Conservation (phyloP, 2,888 invertebrate genomes). For the Notodonta dromedarius region DNA sequence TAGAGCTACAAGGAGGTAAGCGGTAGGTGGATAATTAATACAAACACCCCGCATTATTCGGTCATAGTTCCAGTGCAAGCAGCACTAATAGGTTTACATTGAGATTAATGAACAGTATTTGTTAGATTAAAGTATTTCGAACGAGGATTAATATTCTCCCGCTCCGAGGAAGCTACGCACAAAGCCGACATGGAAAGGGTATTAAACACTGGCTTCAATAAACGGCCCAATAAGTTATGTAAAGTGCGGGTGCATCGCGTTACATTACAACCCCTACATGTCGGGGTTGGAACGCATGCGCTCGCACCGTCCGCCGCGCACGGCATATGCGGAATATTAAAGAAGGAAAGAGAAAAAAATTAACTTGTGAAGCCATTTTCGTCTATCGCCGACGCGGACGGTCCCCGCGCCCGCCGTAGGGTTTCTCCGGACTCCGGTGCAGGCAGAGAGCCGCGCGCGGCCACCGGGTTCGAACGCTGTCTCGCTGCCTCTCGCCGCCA, state of each 20-base stretch:
- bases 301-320: conserved; percentile 75
- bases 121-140: conserved; percentile 62
- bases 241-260: conserved; percentile 82
- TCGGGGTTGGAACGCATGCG: conserved; percentile 77
- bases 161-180: conserved; percentile 69
- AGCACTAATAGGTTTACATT: conserved; percentile 47
- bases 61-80: conserved; percentile 34
- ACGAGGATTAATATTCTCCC: conserved; percentile 72
- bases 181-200: conserved; percentile 79
- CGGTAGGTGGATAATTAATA: conserved; percentile 22
- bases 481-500: conserved; percentile 7
- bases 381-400: conserved; percentile 74
- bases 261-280: conserved; percentile 78
- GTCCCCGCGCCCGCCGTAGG: conserved; percentile 75
- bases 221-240: conserved; percentile 82
- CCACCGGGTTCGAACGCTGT: conserved; percentile 62
- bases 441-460: conserved; percentile 74
- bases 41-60: conserved; percentile 24
- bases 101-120: conserved; percentile 68
- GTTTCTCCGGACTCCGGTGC: conserved; percentile 67
- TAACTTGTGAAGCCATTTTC: conserved; percentile 85
- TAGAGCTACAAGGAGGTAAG: conserved; percentile 19
- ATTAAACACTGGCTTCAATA: conserved; percentile 81
- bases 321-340: conserved; percentile 84
- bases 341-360: conserved; percentile 85